phyloP scores from a whole-genome alignment of 2,797 vertebrate species.

The Pantherophis alleghaniensis region DNA sequence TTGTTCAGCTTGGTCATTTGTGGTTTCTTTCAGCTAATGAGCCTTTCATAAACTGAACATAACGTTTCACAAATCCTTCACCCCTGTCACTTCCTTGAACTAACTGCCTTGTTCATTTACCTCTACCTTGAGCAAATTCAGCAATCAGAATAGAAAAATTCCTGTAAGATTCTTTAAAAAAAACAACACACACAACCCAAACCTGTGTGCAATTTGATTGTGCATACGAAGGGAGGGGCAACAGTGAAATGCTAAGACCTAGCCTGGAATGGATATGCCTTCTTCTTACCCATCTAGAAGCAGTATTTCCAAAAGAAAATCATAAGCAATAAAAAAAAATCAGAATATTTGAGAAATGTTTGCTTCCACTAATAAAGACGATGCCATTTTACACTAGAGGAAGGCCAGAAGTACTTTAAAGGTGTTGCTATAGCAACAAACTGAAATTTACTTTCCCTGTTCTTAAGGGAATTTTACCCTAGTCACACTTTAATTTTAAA shows the following conservation, averaged over 20 bases:
- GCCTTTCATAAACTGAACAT: not conserved
- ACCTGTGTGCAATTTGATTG: not conserved
- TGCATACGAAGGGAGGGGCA: not conserved
- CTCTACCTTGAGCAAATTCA: not conserved
- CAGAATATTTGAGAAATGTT: not conserved
- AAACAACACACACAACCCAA: not conserved
- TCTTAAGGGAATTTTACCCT: constrained; percentile 6
- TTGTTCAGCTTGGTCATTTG: not conserved
- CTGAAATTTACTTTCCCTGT: constrained; percentile 11
- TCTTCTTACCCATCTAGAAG: not conserved
- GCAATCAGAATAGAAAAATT: not conserved
- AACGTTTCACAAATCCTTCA: not conserved
- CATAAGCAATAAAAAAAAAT: not conserved
- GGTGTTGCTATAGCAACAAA: constrained; percentile 21
- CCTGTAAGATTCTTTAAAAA: not conserved
- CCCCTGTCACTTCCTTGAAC: not conserved
- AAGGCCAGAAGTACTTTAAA: constrained; percentile 9
- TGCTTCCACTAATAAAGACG: not conserved
- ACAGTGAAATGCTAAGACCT: not conserved
- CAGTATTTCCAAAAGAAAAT: not conserved
- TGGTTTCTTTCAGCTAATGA: not conserved
- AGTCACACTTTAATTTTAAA: not conserved
- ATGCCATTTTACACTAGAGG: constrained; percentile 7
- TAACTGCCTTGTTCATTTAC: not conserved
- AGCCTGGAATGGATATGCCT: not conserved